These are phyloP conservation scores for Rhadinocentrus ornatus DNA, from an alignment of 2,797 vertebrate genomes.

Conservation along the genomic window DNA sequence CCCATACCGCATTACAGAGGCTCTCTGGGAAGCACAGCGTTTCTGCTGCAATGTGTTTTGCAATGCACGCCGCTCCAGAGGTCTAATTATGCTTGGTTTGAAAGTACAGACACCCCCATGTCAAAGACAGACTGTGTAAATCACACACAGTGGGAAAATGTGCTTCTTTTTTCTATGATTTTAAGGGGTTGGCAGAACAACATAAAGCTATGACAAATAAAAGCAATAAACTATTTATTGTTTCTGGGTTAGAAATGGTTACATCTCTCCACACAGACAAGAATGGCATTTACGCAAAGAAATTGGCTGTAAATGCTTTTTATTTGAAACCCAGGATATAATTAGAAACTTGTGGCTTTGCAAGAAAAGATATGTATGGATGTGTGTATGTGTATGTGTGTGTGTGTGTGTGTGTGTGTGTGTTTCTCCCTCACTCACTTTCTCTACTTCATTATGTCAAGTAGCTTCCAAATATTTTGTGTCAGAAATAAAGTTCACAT, in stretches of 20 bases:
- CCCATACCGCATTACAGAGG: constrained; percentile 53
- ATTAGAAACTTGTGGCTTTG: constrained; percentile 79
- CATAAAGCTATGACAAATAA: constrained; percentile 77
- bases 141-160: constrained; percentile 75
- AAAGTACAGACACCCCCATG: constrained; percentile 71
- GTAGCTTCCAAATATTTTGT: constrained; percentile 78
- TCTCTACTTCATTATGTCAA: constrained; percentile 73
- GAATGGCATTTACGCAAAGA: constrained; percentile 75
- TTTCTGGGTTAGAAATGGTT: constrained; percentile 68
- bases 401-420: constrained; percentile 28
- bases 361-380: constrained; percentile 60
- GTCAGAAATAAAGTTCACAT: constrained; percentile 78
- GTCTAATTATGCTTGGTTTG: constrained; percentile 71
- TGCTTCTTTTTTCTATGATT: constrained; percentile 61
- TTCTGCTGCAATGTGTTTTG: constrained; percentile 61
- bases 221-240: constrained; percentile 80
- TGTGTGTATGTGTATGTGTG: constrained; percentile 20
- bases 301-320: constrained; percentile 78
- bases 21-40: constrained; percentile 56
- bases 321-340: constrained; percentile 76
- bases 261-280: constrained; percentile 64
- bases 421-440: constrained; percentile 47
- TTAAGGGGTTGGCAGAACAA: constrained; percentile 70
- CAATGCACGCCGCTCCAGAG: constrained; percentile 61
- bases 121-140: constrained; percentile 75